Evolutionary conservation across 2,797 vertebrate species (phyloP).

Genomic region (Calcarius lapponicus): DNA sequence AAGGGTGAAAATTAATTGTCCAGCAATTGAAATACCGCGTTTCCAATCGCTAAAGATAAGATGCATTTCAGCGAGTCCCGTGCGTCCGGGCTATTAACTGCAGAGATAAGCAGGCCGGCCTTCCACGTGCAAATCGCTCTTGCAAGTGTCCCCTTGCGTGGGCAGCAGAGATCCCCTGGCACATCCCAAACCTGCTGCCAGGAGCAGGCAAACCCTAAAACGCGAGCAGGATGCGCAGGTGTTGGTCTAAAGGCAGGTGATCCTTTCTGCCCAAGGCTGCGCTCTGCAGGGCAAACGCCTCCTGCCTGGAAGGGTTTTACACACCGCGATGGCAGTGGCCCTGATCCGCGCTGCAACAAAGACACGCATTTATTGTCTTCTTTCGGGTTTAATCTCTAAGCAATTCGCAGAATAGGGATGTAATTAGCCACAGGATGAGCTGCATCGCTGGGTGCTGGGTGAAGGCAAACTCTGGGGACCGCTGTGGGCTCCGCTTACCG

Average conservation of each 20-base stretch:
- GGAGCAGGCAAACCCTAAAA: not conserved
- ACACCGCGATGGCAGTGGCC: not conserved
- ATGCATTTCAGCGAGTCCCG: not conserved
- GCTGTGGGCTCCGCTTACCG: not conserved
- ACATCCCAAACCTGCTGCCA: accelerated
- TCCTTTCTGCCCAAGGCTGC: not conserved
- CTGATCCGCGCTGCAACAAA: not conserved
- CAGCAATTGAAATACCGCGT: not conserved
- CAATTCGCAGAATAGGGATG: not conserved
- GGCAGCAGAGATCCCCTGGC: not conserved
- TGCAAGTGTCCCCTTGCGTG: not conserved
- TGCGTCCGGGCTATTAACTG: not conserved
- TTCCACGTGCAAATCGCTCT: not conserved
- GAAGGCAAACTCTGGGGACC: not conserved
- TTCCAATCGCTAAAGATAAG: not conserved
- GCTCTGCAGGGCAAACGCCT: not conserved
- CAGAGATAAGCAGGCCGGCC: not conserved
- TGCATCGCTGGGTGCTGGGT: not conserved
- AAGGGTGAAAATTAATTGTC: not conserved
- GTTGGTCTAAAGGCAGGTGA: not conserved
- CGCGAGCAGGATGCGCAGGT: not conserved
- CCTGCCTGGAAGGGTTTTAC: not conserved
- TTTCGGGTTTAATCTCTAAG: not conserved
- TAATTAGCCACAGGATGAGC: not conserved
- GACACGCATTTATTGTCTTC: not conserved